A percentile compares a stretch with the other conserved stretches of the same genome.
Evolutionary conservation across 2,888 invertebrate genomes (phyloP).

Genomic region (Pristionchus fissidentatus): DNA sequence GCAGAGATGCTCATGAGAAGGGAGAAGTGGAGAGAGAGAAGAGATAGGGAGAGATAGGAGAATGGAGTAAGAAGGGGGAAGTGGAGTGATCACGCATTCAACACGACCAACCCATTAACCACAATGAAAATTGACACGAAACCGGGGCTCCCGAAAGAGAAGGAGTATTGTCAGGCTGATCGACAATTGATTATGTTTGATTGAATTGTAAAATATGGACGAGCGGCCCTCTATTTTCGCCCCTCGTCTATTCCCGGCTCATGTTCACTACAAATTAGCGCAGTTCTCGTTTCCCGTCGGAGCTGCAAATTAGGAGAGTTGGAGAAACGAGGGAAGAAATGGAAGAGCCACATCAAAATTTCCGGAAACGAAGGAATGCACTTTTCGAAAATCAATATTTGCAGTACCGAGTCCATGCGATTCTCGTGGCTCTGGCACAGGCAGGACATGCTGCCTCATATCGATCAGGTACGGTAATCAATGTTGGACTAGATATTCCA

Average conservation of each 20-base stretch:
- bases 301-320: neutral
- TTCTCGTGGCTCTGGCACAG: constrained; percentile 76
- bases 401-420: constrained; percentile 75
- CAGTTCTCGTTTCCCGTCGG: neutral
- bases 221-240: no score
- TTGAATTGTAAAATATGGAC: no score
- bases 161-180: no score
- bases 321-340: neutral
- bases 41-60: neutral
- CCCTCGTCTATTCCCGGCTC: neutral
- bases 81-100: constrained; percentile 36
- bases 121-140: neutral
- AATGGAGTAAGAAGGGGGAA: neutral
- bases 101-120: constrained; percentile 21
- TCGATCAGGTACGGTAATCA: constrained; percentile 74
- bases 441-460: constrained; percentile 71
- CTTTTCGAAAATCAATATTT: constrained; percentile 41
- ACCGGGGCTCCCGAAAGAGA: no score
- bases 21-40: neutral
- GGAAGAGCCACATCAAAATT: neutral
- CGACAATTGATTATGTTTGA: no score
- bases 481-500: no score
- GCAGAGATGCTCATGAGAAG: neutral
- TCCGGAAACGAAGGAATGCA: neutral
- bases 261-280: constrained; percentile 9